A percentile compares a stretch with the other conserved stretches of the same genome.
These are phyloP conservation scores for Centruroides vittatus DNA, from an alignment of 1,140 invertebrate genomes.

Conservation along the genomic window DNA sequence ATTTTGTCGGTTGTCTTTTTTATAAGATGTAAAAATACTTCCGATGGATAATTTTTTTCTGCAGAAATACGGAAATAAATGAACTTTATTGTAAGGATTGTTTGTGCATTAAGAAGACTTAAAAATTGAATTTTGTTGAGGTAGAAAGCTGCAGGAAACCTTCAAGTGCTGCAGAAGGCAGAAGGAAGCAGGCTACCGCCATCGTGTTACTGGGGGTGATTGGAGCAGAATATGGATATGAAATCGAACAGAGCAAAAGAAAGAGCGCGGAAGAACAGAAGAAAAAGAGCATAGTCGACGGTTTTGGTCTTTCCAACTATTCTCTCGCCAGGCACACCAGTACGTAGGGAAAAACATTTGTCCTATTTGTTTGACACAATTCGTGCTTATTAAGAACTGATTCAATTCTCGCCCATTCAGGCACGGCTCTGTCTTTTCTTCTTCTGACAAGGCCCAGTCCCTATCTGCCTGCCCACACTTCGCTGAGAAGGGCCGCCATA, in stretches of 20 bases:
- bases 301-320: constrained; percentile 79
- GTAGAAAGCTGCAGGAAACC: too few species aligned
- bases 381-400: too few species aligned
- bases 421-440: constrained; percentile 80
- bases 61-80: too few species aligned
- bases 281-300: constrained; percentile 68
- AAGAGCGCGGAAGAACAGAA: constrained; percentile 30
- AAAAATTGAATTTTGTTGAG: too few species aligned
- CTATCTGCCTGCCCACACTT: constrained; percentile 72
- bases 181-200: constrained; percentile 90
- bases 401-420: constrained; percentile 23
- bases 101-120: too few species aligned
- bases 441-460: constrained; percentile 70
- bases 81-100: too few species aligned
- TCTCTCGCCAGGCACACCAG: constrained; percentile 81
- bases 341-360: constrained; percentile 23
- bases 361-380: not conserved
- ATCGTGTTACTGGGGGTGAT: constrained; percentile 94
- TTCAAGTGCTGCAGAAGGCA: constrained; percentile 68
- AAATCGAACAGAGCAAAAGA: constrained; percentile 28
- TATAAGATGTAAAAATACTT: too few species aligned
- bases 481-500: constrained; percentile 82
- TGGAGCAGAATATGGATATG: constrained; percentile 82
- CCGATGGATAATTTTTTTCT: too few species aligned
- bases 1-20: too few species aligned